phyloP scores from a whole-genome alignment of 2,888 invertebrate genomes.

The Eilema depressum region DNA sequence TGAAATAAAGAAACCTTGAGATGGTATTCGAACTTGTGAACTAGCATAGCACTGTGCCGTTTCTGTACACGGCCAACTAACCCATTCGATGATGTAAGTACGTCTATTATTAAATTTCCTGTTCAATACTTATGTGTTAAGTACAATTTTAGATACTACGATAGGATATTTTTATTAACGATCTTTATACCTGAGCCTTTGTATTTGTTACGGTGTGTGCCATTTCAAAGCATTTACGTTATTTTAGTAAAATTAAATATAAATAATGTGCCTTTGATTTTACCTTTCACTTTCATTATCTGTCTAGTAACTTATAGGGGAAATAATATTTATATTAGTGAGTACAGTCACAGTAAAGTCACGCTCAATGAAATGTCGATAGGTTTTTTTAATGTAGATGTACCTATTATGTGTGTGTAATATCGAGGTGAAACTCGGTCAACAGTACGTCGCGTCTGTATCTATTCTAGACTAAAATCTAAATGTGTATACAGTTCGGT shows the following conservation, averaged over 20 bases:
- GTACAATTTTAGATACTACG: not conserved
- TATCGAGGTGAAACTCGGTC: not conserved
- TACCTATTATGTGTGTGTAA: not conserved
- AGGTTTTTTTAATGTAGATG: not conserved
- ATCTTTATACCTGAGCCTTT: not conserved
- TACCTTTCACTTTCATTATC: not conserved
- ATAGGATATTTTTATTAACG: not conserved
- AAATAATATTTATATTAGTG: not conserved
- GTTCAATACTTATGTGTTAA: not conserved
- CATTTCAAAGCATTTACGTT: conserved; percentile 26
- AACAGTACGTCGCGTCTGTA: not conserved
- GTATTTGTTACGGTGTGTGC: conserved; percentile 30
- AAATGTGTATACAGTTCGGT: not conserved
- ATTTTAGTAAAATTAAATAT: conserved; percentile 7
- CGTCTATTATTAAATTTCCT: not conserved
- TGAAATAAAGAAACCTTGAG: not conserved
- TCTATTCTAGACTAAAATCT: not conserved
- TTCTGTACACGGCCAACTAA: not conserved
- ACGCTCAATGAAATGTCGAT: not conserved
- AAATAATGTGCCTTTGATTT: conserved; percentile 19
- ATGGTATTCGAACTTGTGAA: not conserved
- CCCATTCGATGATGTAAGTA: not conserved
- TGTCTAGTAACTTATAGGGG: not conserved
- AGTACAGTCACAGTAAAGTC: not conserved
- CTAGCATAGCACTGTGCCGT: not conserved